Evolutionary conservation across 2,113 vertebrate genomes (phyloP).

Genomic region (Ammodramus savannarum): DNA sequence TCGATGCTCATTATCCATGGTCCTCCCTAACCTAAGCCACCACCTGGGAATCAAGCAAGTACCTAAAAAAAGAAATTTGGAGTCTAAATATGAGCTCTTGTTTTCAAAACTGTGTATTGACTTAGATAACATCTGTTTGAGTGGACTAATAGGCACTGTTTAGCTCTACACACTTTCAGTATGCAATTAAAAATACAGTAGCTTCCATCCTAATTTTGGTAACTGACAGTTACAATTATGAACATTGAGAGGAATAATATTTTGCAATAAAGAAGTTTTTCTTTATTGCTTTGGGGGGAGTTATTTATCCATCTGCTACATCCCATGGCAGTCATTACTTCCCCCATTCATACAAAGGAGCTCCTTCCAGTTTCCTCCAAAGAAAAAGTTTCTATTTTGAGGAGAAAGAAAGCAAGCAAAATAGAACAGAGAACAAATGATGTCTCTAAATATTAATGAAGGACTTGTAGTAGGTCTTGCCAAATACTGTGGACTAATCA

Average conservation of each 20-base stretch:
- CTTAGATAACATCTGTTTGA: neutral
- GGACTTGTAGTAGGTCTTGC: neutral
- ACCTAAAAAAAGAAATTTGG: neutral
- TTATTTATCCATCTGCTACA: neutral
- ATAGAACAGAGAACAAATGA: neutral
- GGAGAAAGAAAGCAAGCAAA: neutral
- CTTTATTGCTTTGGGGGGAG: neutral
- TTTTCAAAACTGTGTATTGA: neutral
- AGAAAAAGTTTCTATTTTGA: neutral
- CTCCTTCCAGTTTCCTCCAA: neutral
- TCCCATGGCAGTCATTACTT: neutral
- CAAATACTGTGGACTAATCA: neutral
- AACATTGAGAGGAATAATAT: neutral
- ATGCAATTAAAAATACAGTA: neutral
- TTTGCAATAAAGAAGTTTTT: neutral
- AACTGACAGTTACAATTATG: neutral
- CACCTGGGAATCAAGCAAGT: neutral
- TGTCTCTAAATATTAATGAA: neutral
- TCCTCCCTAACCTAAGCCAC: neutral
- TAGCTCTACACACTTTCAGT: neutral
- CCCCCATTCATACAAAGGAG: neutral
- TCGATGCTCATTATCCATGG: neutral
- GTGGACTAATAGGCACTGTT: neutral
- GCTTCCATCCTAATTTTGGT: neutral
- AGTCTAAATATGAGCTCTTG: neutral